A percentile compares a stretch with the other conserved stretches of the same genome.
Evolutionary conservation across 2,888 invertebrate genomes (phyloP).

Genomic region (Amorpha juglandis): DNA sequence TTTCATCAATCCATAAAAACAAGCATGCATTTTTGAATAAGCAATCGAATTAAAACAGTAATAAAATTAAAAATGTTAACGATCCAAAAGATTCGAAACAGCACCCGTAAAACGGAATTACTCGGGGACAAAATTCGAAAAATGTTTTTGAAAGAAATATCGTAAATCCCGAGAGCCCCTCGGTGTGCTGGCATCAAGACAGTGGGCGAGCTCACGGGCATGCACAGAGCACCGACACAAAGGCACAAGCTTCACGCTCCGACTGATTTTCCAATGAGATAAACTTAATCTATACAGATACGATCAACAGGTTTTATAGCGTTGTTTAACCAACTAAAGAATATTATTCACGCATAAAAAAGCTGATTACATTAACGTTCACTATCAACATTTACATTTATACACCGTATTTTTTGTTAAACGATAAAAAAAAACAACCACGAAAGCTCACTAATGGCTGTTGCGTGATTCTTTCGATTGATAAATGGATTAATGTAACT

Average conservation of each 20-base stretch:
- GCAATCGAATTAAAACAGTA: slow-evolving; percentile 6
- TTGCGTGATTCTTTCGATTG: slow-evolving; percentile 27
- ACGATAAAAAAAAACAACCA: slow-evolving; percentile 16
- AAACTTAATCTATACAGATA: slow-evolving; percentile 49
- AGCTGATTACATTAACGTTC: slow-evolving; percentile 32
- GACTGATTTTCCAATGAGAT: slow-evolving; percentile 44
- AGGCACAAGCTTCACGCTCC: slow-evolving; percentile 51
- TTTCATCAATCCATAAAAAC: neutral
- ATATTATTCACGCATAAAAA: slow-evolving; percentile 27
- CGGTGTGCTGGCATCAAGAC: neutral
- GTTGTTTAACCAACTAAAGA: slow-evolving; percentile 30
- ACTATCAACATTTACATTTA: slow-evolving; percentile 28
- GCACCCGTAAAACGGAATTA: slow-evolving; percentile 2
- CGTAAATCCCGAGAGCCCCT: neutral
- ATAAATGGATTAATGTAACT: slow-evolving; percentile 27
- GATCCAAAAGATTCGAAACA: neutral
- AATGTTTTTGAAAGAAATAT: slow-evolving; percentile 7
- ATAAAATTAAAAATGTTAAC: slow-evolving; percentile 9
- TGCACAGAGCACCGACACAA: slow-evolving; percentile 11
- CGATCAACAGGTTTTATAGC: slow-evolving; percentile 50
- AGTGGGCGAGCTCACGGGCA: neutral
- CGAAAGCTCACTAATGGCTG: slow-evolving; percentile 27
- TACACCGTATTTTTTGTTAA: slow-evolving; percentile 18
- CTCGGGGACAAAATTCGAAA: neutral
- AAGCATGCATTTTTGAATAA: neutral